Base-by-base conservation (phyloP, 2,113 vertebrate genomes). In the Myotis brandtii region DNA sequence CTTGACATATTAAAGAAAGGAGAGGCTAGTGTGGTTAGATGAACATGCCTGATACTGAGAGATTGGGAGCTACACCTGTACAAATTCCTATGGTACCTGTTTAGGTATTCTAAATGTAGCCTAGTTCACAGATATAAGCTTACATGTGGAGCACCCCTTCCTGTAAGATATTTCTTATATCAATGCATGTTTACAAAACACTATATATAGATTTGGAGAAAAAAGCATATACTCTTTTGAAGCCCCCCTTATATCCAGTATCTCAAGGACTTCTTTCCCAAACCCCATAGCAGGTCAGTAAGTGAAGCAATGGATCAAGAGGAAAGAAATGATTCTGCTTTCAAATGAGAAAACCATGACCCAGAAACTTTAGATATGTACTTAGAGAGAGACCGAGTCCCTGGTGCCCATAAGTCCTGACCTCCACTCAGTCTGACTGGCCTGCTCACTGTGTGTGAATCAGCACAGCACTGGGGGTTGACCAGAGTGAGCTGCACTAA, bases 51-150 rank as follows among this genome's bases (percentile, higher is more conserved):
- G 11, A 27, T 62, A 12, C 25, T 62, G 25, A 62, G 23, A 62
- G 59, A 62, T 62, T 62, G 11, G 40, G 64, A 92, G 18, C 30
- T 2, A 37, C 32, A 20, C 17, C 20, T 32, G 56, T 13, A 30
- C 37, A n/a, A 30, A 79, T n/a, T 18, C 27, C 64, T 3, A 0
- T 7, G 48, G 8, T 34, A 3, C 7, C 27, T 1, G 0, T 9
- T 9, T 16, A 50, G 16, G 16, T n/a, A 5, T 76, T 46, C 34
- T n/a, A 18, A 75, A 40, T 6, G 18, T 1, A 52, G 27, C n/a
- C 77, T 25, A 77, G 12, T 18, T 73, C n/a, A 10, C 11, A 21
- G 13, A 3, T 23, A 4, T 77, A 30, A 67, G 56, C 11, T 83
- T 62, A 25, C 20, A 21, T n/a, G 11, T 2, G 1, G 9, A 70